phyloP scores from a whole-genome alignment of 2,113 vertebrate genomes.

The Cepphus grylle region DNA sequence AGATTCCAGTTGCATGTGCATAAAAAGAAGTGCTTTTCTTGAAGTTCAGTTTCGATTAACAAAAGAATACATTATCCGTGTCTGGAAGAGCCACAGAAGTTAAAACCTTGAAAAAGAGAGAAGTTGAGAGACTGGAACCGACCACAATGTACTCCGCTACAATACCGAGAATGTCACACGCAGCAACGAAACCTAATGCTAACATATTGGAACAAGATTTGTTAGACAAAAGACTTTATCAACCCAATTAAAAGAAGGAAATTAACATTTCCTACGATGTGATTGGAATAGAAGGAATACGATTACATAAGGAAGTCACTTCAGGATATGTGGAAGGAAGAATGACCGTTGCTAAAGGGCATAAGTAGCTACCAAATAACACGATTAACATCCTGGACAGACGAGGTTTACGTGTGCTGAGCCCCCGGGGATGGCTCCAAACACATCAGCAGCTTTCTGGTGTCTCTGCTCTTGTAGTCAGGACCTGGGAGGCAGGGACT shows the following conservation, averaged over 20 bases:
- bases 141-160: neutral
- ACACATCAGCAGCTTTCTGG: neutral
- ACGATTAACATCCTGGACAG: neutral
- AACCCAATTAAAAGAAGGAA: slow-evolving; percentile 43
- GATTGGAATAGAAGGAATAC: neutral
- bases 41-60: neutral
- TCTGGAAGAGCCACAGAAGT: neutral
- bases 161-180: neutral
- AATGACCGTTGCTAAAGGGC: neutral
- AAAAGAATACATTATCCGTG: neutral
- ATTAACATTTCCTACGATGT: neutral
- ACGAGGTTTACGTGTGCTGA: neutral
- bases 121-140: neutral
- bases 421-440: neutral
- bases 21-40: neutral
- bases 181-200: neutral
- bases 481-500: neutral
- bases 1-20: neutral
- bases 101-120: neutral
- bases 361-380: neutral
- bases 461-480: neutral
- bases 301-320: slow-evolving; percentile 12
- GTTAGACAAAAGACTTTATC: slow-evolving; percentile 30
- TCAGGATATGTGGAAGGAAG: neutral
- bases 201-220: neutral